Evolutionary conservation across 2,797 vertebrate genomes (phyloP).

Genomic region (Thaleichthys pacificus): DNA sequence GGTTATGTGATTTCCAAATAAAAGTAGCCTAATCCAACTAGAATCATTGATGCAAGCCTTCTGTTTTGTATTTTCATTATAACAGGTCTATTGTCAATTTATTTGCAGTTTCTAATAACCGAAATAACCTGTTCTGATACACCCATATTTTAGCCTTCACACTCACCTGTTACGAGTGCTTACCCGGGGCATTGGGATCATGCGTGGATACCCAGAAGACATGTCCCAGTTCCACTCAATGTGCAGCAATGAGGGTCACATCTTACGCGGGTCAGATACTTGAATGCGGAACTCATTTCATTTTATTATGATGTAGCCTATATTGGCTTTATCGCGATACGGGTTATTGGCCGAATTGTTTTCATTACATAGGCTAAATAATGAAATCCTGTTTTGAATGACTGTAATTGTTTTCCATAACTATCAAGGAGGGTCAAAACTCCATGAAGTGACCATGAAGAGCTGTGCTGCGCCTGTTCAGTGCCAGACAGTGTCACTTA

Average conservation of each 20-base stretch:
- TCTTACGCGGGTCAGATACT: slow-evolving; percentile 28
- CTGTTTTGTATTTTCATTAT: background rate
- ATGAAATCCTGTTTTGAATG: background rate
- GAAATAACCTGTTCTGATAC: no score
- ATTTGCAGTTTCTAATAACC: no score
- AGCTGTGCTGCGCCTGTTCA: slow-evolving; percentile 11
- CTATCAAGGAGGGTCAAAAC: slow-evolving; percentile 7
- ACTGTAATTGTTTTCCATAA: background rate
- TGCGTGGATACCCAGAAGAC: background rate
- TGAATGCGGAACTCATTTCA: background rate
- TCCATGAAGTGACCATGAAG: background rate
- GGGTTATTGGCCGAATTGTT: background rate
- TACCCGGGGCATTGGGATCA: rapidly evolving
- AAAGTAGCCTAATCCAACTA: no score
- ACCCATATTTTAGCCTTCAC: slow-evolving; percentile 35
- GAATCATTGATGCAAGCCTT: background rate
- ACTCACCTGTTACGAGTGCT: slow-evolving; percentile 51
- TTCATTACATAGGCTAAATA: no score
- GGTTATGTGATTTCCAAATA: no score
- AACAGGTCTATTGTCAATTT: background rate
- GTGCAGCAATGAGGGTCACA: rapidly evolving
- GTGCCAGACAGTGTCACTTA: slow-evolving; percentile 40
- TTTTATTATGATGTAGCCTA: background rate
- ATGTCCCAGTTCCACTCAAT: slow-evolving; percentile 32
- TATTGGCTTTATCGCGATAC: background rate